These are phyloP conservation scores for Mesocentrotus franciscanus DNA, from an alignment of 53 echinoderm and acorn worm species.

Conservation along the genomic window DNA sequence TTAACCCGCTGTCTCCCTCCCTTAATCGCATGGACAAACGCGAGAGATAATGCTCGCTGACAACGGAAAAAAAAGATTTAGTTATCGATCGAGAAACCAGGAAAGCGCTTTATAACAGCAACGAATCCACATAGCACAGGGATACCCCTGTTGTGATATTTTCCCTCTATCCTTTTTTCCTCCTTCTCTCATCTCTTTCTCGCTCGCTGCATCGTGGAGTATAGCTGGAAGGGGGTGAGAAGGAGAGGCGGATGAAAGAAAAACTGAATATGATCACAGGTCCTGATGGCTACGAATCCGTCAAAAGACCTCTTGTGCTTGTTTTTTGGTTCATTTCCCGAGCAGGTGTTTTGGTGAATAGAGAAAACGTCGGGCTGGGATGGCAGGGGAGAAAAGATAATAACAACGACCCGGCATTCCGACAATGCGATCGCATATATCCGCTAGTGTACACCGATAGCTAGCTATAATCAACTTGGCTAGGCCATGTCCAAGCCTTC, in stretches of 20 bases:
- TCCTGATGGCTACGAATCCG: constrained; percentile 39
- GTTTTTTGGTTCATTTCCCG: constrained; percentile 67
- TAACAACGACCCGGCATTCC: constrained; percentile 56
- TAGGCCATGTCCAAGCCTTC: neutral
- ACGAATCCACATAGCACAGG: neutral
- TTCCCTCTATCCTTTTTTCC: neutral
- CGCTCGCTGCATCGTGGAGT: neutral
- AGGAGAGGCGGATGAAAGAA: neutral
- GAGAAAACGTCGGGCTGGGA: constrained; percentile 41
- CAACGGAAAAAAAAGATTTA: constrained; percentile 64
- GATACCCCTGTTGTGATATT: constrained; percentile 44
- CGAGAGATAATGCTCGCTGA: constrained; percentile 64
- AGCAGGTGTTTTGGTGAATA: constrained; percentile 63
- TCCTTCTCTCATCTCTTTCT: neutral
- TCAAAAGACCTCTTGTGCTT: constrained; percentile 58
- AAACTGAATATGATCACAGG: constrained; percentile 57
- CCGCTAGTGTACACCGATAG: constrained; percentile 11
- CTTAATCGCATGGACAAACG: constrained; percentile 64
- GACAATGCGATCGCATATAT: constrained; percentile 4
- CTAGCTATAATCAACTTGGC: neutral
- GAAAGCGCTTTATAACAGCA: constrained; percentile 48
- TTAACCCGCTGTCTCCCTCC: constrained; percentile 2
- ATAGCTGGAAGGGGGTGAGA: neutral
- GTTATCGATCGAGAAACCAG: constrained; percentile 57
- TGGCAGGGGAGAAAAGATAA: constrained; percentile 31